Evolutionary conservation across 2,888 invertebrate genomes (phyloP).

Genomic region (Stratiomys singularior): DNA sequence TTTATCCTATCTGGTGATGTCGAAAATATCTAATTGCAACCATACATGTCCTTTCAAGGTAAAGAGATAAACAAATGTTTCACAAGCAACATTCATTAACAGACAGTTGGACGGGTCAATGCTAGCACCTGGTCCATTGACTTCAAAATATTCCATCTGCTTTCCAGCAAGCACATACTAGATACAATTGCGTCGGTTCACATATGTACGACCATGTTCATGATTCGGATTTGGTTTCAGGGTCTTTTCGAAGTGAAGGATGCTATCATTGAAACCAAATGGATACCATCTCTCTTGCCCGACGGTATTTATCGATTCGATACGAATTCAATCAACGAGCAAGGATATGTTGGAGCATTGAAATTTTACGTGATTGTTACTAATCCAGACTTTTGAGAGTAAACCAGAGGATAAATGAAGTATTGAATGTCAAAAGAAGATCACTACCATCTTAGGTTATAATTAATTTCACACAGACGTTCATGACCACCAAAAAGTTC

Average conservation of each 20-base stretch:
- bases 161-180: not conserved
- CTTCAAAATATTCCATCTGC: not conserved
- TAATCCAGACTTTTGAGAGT: constrained; percentile 31
- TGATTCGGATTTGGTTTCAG: not conserved
- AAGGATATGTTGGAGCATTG: constrained; percentile 34
- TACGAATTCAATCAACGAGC: constrained; percentile 18
- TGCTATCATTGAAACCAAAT: constrained; percentile 8
- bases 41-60: constrained; percentile 40
- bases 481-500: no score
- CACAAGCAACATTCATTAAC: constrained; percentile 8
- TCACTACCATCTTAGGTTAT: no score
- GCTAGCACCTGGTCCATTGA: not conserved
- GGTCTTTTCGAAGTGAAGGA: constrained; percentile 14
- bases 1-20: constrained; percentile 29
- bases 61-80: not conserved
- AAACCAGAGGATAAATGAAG: not conserved
- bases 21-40: constrained; percentile 41
- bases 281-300: constrained; percentile 20
- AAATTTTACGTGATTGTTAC: constrained; percentile 37
- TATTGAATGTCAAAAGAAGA: not conserved
- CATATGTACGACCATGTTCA: not conserved
- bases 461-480: no score
- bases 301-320: constrained; percentile 34
- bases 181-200: no score
- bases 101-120: not conserved